Base-by-base conservation (phyloP, 1,140 invertebrate genomes). In the Sitobion miscanthi region DNA sequence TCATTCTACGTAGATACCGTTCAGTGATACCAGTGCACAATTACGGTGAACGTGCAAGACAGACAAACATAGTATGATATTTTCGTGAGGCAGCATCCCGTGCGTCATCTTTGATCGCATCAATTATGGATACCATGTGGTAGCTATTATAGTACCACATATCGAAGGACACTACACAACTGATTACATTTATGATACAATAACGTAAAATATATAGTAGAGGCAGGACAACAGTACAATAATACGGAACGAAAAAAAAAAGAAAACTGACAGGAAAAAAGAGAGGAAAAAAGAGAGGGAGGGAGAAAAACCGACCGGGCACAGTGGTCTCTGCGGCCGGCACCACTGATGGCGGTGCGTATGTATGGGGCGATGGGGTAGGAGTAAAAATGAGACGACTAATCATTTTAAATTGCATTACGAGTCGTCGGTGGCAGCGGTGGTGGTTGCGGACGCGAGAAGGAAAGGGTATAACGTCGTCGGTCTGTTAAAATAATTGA, bases 401-500 rank as follows among this genome's bases (percentile, higher is more conserved):
- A 93, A 93, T 93, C 91, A 93, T 93, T 86, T 93, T 93, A 93
- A 93, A 93, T 93, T 86, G 49, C 49, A 86, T 93, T 93, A 93
- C 45, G 91, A 89, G 49, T 89, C 21, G 62, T 77, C n/a, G 62
- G 62, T 77, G n/a, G 62, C n/a, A n/a, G 62, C 30, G 30, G 4
- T n/a, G n/a, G 62, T n/a, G n/a, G 62, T 77, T n/a, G 17, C 1
- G 52, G 52, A 42, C 1, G 69, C n/a, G 21, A 77, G 62, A 49
- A 35, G 90, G 47, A 83, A 83, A 92, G 91, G 77, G 77, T 92
- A 77, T 45, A 57, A 92, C 91, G 91, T 93, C 82, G 82, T 93
- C 82, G 91, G 91, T 93, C 91, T 93, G 91, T 93, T 86, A 93
- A 93, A 93, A 93, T 93, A 93, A 93, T 93, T 93, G 91, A 93